Evolutionary conservation across 2,113 vertebrate species (phyloP).

Genomic region (Eolophus roseicapilla): DNA sequence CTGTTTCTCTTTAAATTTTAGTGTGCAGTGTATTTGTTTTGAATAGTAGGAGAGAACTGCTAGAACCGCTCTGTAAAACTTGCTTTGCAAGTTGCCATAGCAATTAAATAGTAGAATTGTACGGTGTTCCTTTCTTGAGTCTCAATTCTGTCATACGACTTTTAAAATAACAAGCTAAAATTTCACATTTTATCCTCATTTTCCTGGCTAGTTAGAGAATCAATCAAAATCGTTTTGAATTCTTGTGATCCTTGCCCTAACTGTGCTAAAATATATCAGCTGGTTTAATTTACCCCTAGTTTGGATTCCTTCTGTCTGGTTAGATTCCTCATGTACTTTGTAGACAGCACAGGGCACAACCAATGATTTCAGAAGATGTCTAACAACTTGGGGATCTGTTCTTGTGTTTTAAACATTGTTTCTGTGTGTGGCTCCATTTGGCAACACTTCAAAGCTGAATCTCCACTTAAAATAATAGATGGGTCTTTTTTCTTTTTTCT

Average conservation of each 20-base stretch:
- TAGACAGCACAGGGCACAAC: not conserved
- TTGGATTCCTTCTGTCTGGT: not conserved
- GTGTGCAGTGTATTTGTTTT: slow-evolving; percentile 62
- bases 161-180: slow-evolving; percentile 31
- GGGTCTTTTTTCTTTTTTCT: not conserved
- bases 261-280: not conserved
- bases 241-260: not conserved
- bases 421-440: not conserved
- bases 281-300: not conserved
- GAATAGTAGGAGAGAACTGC: slow-evolving; percentile 48
- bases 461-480: not conserved
- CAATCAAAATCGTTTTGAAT: not conserved
- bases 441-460: not conserved
- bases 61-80: slow-evolving; percentile 51
- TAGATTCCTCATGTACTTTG: not conserved
- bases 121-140: not conserved
- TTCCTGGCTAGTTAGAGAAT: not conserved
- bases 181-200: not conserved
- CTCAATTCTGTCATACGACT: slow-evolving; percentile 21
- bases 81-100: slow-evolving; percentile 56
- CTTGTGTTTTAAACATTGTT: not conserved
- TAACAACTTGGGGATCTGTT: not conserved
- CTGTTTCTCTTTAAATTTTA: slow-evolving; percentile 59
- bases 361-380: not conserved
- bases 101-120: slow-evolving; percentile 19